phyloP scores from a whole-genome alignment of 53 echinoderm and acorn worm genomes.

The Temnopleurus reevesii region DNA sequence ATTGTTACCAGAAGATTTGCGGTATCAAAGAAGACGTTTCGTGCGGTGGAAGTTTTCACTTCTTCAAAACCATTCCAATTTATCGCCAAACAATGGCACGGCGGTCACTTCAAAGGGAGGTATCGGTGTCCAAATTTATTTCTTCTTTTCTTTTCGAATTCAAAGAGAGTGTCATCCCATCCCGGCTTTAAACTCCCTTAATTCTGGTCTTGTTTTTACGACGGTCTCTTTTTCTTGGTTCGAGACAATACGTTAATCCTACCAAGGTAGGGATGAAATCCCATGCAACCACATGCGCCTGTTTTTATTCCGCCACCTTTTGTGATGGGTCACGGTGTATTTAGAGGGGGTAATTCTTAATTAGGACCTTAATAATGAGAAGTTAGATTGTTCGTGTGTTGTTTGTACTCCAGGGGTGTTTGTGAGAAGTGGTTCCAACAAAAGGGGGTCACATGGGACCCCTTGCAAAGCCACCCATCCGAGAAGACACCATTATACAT shows the following conservation, averaged over 20 bases:
- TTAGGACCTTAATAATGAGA: background rate
- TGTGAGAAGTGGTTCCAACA: constrained; percentile 27
- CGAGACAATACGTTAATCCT: constrained; percentile 36
- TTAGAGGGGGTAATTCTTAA: constrained; percentile 21
- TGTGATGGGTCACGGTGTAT: constrained; percentile 49
- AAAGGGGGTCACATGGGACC: background rate
- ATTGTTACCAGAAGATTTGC: constrained; percentile 25
- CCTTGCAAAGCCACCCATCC: background rate
- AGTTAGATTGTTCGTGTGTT: background rate
- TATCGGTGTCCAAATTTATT: constrained; percentile 47
- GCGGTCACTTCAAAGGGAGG: constrained; percentile 40
- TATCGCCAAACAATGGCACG: constrained; percentile 41
- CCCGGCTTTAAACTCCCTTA: constrained; percentile 33
- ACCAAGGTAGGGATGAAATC: background rate
- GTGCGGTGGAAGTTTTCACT: constrained; percentile 51
- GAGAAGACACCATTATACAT: background rate
- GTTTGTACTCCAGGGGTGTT: constrained; percentile 49
- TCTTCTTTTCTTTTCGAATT: constrained; percentile 7
- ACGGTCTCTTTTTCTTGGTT: constrained; percentile 19
- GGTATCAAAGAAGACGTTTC: background rate
- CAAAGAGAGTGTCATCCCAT: background rate
- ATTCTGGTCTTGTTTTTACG: constrained; percentile 59
- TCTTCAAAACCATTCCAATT: constrained; percentile 45
- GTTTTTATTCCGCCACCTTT: constrained; percentile 1
- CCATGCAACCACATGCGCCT: background rate